Evolutionary conservation across 2,888 invertebrate genomes (phyloP).

Genomic region (Fragum whitleyi): DNA sequence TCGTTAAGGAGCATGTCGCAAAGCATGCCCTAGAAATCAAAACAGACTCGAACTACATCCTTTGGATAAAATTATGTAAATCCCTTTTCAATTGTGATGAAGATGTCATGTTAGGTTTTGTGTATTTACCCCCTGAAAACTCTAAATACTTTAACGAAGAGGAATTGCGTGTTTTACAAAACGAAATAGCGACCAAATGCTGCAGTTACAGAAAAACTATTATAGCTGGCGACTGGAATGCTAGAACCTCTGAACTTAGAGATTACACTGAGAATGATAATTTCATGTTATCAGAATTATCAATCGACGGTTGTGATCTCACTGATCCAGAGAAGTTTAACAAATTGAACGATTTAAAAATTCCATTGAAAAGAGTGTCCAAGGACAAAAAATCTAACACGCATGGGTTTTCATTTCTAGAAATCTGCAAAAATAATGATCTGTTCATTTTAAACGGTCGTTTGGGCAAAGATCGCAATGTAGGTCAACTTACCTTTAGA

Average conservation of each 20-base stretch:
- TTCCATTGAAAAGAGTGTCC: background rate
- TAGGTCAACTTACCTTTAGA: conserved; percentile 26
- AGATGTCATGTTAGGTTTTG: conserved; percentile 10
- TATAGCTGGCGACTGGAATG: too few species aligned
- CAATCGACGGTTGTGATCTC: too few species aligned
- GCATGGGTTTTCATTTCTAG: background rate
- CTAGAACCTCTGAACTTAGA: too few species aligned
- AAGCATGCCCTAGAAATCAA: background rate
- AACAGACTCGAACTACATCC: background rate
- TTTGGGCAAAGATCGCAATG: background rate
- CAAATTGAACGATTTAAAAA: too few species aligned
- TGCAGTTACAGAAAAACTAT: too few species aligned
- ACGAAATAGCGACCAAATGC: conserved; percentile 12
- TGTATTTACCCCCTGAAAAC: conserved; percentile 28
- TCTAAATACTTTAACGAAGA: conserved; percentile 21
- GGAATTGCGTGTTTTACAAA: conserved; percentile 8
- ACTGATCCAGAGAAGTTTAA: too few species aligned
- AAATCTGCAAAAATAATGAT: conserved; percentile 13
- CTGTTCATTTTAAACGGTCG: conserved; percentile 35
- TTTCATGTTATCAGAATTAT: too few species aligned
- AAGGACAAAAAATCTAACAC: background rate
- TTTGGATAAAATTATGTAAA: background rate
- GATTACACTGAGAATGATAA: too few species aligned
- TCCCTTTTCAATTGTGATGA: background rate
- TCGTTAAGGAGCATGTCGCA: background rate